Conservation (phyloP, 1,140 invertebrate genomes). For the Zelostemma sp. region DNA sequence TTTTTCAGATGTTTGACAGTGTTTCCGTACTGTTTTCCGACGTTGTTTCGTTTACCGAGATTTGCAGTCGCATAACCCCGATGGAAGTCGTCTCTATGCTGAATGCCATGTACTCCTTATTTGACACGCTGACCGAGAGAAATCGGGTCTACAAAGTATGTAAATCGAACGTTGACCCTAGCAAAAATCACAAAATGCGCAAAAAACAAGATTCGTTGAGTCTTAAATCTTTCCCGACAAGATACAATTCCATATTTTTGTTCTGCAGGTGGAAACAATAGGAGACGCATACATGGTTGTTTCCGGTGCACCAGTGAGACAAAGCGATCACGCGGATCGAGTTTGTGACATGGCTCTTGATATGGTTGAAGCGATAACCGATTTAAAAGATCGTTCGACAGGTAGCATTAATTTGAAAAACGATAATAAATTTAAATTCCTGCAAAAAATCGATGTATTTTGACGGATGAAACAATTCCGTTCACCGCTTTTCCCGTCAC, state of each 20-base stretch:
- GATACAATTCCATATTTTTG: conserved; percentile 3
- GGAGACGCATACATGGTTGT: conserved; percentile 98
- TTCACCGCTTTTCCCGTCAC: no score
- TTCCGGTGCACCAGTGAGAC: conserved; percentile 91
- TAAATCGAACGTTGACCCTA: no score
- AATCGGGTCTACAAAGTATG: conserved; percentile 94
- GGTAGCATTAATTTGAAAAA: conserved; percentile 66
- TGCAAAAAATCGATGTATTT: not conserved
- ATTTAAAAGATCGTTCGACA: conserved; percentile 91
- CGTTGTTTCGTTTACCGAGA: conserved; percentile 96
- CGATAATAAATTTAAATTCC: not conserved
- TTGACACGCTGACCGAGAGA: conserved; percentile 90
- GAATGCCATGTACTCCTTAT: conserved; percentile 95
- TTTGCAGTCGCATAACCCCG: conserved; percentile 93
- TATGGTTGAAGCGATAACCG: conserved; percentile 93
- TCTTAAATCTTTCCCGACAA: no score
- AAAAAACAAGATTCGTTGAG: no score
- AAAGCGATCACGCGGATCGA: conserved; percentile 90
- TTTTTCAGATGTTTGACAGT: conserved; percentile 96
- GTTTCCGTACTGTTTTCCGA: conserved; percentile 97
- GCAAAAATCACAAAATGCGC: no score
- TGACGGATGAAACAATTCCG: no score
- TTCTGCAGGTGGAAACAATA: conserved; percentile 90
- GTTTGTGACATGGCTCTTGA: conserved; percentile 97
- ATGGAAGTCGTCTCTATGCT: conserved; percentile 98